phyloP scores from a whole-genome alignment of 2,113 vertebrate species.

The Raja brachyura region DNA sequence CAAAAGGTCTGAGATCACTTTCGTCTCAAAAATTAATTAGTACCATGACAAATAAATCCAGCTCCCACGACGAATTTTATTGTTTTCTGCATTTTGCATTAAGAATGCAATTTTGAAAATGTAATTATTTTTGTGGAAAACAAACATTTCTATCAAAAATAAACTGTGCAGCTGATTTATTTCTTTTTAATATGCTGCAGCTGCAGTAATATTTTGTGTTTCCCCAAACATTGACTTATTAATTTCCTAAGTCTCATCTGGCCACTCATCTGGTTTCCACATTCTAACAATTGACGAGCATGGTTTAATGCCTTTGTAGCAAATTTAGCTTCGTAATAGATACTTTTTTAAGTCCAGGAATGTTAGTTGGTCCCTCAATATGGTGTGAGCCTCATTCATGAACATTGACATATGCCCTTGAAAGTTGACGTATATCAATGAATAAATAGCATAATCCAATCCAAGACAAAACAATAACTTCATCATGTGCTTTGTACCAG shows the following conservation, averaged over 20 bases:
- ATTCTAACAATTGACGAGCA: neutral
- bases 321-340: neutral
- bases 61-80: neutral
- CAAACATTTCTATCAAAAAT: neutral
- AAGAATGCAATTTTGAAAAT: neutral
- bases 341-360: neutral
- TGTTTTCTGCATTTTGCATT: neutral
- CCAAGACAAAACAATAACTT: neutral
- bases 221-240: neutral
- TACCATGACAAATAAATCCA: neutral
- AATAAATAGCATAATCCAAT: neutral
- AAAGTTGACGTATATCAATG: neutral
- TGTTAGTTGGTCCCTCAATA: neutral
- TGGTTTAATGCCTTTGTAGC: neutral
- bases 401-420: neutral
- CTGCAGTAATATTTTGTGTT: neutral
- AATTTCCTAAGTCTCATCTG: neutral
- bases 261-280: neutral
- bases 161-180: neutral
- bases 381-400: neutral
- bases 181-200: neutral
- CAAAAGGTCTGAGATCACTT: neutral
- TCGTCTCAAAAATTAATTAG: neutral
- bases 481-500: neutral
- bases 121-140: neutral